Evolutionary conservation across 1,140 invertebrate genomes (phyloP).

Genomic region (Lineus longissimus): DNA sequence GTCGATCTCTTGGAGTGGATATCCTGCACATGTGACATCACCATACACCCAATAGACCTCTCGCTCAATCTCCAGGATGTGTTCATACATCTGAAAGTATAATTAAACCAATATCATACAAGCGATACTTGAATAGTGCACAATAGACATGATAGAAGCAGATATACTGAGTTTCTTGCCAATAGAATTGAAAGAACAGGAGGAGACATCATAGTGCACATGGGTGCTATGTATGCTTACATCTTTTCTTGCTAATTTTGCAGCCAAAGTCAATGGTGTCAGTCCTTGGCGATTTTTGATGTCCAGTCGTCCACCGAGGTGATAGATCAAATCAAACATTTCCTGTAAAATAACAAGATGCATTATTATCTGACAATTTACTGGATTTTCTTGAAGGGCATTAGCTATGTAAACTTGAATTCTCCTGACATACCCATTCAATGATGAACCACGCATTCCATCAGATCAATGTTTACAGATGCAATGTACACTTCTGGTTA

Average conservation of each 20-base stretch:
- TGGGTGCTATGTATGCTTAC: no score
- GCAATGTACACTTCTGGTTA: no score
- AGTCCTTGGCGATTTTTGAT: slow-evolving; percentile 82
- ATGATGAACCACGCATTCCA: no score
- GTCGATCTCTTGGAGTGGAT: slow-evolving; percentile 92
- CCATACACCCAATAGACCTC: slow-evolving; percentile 87
- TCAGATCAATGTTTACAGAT: no score
- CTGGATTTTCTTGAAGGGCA: no score
- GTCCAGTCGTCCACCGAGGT: slow-evolving; percentile 79
- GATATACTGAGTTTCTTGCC: neutral
- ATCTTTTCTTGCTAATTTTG: slow-evolving; percentile 86
- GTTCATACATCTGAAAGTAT: slow-evolving; percentile 76
- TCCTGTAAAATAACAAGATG: slow-evolving; percentile 59
- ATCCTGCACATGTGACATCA: slow-evolving; percentile 93
- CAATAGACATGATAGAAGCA: neutral
- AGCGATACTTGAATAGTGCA: neutral
- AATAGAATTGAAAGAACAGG: no score
- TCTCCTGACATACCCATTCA: no score
- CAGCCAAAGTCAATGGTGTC: slow-evolving; percentile 88
- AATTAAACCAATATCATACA: neutral
- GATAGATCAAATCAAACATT: slow-evolving; percentile 92
- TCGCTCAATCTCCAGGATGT: slow-evolving; percentile 88
- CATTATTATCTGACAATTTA: no score
- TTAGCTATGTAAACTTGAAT: no score
- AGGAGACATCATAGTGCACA: no score